phyloP scores from a whole-genome alignment of 2,888 invertebrate genomes.

The Leptopilina drosophilae region DNA sequence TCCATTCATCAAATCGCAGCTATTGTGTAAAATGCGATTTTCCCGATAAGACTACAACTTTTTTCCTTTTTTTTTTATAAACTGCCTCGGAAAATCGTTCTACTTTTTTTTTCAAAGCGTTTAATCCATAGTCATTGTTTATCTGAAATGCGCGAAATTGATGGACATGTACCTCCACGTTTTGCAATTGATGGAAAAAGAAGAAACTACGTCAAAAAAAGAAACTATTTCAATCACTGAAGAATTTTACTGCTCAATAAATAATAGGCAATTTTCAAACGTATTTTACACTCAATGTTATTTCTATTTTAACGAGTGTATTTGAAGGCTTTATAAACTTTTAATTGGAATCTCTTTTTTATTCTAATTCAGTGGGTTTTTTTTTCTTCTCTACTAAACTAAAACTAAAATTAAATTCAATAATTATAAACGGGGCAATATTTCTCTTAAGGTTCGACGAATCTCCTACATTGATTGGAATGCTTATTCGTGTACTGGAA shows the following conservation, averaged over 20 bases:
- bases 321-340: neutral
- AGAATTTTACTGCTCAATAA: slow-evolving; percentile 12
- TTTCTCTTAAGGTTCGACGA: too few relatives aligned
- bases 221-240: neutral
- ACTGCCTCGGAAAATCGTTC: slow-evolving; percentile 9
- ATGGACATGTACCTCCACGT: slow-evolving; percentile 15
- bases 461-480: too few relatives aligned
- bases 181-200: slow-evolving; percentile 15
- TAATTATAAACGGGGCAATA: too few relatives aligned
- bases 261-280: slow-evolving; percentile 12
- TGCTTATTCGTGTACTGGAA: too few relatives aligned
- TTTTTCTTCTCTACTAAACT: too few relatives aligned
- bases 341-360: neutral
- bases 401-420: too few relatives aligned
- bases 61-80: neutral
- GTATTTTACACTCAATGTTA: neutral
- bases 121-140: slow-evolving; percentile 27
- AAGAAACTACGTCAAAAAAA: slow-evolving; percentile 7
- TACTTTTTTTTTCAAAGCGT: slow-evolving; percentile 26
- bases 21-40: slow-evolving; percentile 34
- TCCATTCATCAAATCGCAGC: slow-evolving; percentile 35
- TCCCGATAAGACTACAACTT: slow-evolving; percentile 24
- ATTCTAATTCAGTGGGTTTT: neutral
- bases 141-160: slow-evolving; percentile 32
- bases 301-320: neutral